Base-by-base conservation (phyloP, 2,797 vertebrate species). In the Champsocephalus gunnari region DNA sequence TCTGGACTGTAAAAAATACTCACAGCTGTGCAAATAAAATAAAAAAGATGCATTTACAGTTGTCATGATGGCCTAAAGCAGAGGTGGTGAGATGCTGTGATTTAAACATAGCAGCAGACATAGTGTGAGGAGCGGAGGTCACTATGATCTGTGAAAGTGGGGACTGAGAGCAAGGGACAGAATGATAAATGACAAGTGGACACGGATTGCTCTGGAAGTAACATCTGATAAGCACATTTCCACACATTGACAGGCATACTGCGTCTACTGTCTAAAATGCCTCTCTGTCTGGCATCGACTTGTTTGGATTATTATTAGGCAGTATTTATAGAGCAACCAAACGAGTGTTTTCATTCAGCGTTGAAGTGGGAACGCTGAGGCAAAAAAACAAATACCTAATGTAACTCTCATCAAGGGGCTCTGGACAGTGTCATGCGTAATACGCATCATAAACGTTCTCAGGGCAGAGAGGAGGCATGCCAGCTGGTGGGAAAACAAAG, bases 1-100 rank as follows among this genome's bases (percentile, higher is more conserved):
- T 73, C 59, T 55, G 83, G 83, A 88, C 75, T 88, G 90, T 90
- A 89, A 87, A 91, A 90, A 83, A 71, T 76, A 84, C 68, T 57
- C 58, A 38, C 32, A 53, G 80, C 56, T 69, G 74, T 53, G 77
- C 70, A 86, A 91, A 90, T 70, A 71, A 84, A 73, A 75, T 51
- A 78, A 87, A 19, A 19, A 61, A 56, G 16, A 61, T 77, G 73
- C 75, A 85, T 72, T 12, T 56, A 51, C 28, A 68, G 85, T 71
- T 71, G 66, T 75, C 43, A 5, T 50, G 60, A 47, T 56, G 38
- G 63, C 2, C 49, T 19, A 5, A 9, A 41, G 44, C 24, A 21
- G 45, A 51, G 49, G 3, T 14, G 17, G 17, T 41, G 16, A 48
- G 71, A 44, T 77, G 68, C 63, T 21, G 43, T 9, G 17, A 77